These are phyloP conservation scores for Acanthaster planci DNA, from an alignment of 35 echinoderm and acorn worm species.

Conservation along the genomic window DNA sequence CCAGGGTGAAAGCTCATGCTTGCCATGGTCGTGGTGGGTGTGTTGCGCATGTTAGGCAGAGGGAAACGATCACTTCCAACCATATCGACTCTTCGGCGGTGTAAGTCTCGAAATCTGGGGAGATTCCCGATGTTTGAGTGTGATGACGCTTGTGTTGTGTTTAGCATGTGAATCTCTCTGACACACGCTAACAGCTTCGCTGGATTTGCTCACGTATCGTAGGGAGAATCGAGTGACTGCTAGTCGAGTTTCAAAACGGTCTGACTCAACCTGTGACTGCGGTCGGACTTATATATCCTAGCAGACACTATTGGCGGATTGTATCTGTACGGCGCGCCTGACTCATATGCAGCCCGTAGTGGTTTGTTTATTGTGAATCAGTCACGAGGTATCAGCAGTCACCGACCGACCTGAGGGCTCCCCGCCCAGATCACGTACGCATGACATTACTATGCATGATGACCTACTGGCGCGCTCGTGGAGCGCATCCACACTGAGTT, in stretches of 20 bases:
- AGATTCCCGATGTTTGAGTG: not conserved
- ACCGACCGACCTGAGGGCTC: too few species aligned
- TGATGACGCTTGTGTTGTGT: not conserved
- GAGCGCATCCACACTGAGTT: too few species aligned
- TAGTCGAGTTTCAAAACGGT: not conserved
- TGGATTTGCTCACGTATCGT: too few species aligned
- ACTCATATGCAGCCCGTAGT: too few species aligned
- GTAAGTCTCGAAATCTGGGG: not conserved
- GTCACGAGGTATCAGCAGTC: too few species aligned
- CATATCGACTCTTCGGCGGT: not conserved
- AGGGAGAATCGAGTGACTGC: too few species aligned
- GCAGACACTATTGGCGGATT: not conserved
- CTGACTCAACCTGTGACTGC: not conserved
- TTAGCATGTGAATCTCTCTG: not conserved
- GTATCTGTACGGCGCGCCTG: too few species aligned
- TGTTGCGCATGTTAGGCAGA: constrained; percentile 14
- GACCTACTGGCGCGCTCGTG: too few species aligned
- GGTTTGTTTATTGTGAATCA: too few species aligned
- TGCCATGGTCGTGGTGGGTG: not conserved
- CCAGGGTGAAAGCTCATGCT: constrained; percentile 42
- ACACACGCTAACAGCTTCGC: too few species aligned
- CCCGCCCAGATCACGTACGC: too few species aligned
- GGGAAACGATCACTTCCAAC: constrained; percentile 28
- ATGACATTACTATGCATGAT: too few species aligned
- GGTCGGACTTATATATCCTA: not conserved